A percentile compares a stretch with the other conserved stretches of the same genome.
Conservation (phyloP, 2,113 vertebrate species). For the Bubo scandiacus region DNA sequence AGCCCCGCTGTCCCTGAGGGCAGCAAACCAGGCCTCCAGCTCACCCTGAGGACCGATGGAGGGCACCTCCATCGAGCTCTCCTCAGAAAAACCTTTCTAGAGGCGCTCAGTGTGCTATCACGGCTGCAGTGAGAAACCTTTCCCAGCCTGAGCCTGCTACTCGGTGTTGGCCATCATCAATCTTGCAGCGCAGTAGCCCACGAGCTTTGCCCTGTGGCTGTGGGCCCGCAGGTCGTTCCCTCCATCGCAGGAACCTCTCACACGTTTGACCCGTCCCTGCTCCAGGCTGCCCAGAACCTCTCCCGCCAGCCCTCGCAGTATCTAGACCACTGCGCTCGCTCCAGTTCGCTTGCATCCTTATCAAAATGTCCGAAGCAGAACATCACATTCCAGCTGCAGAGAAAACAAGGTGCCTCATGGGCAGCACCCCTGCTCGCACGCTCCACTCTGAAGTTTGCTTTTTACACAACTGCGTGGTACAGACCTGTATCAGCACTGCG, state of each 20-base stretch:
- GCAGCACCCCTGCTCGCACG: rapidly evolving
- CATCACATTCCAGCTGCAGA: background rate
- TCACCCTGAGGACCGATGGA: rapidly evolving
- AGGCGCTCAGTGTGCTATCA: rapidly evolving
- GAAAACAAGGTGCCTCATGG: rapidly evolving
- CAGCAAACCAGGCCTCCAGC: background rate
- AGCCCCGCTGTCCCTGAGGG: rapidly evolving
- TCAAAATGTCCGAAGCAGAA: rapidly evolving
- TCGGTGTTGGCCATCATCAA: rapidly evolving
- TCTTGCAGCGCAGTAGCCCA: rapidly evolving
- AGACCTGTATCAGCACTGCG: rapidly evolving
- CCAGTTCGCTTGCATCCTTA: rapidly evolving
- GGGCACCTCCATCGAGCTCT: background rate
- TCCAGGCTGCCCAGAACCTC: background rate
- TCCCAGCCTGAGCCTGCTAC: background rate
- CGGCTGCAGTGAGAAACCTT: background rate
- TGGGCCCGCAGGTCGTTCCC: background rate
- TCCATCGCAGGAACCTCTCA: rapidly evolving
- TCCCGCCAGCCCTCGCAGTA: rapidly evolving
- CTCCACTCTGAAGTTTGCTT: background rate
- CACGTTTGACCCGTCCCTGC: rapidly evolving
- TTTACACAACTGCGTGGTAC: rapidly evolving
- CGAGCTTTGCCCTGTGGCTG: background rate
- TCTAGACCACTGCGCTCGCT: rapidly evolving
- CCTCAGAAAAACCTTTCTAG: rapidly evolving